Conservation (phyloP, 2,888 invertebrate species). For the Agonopterix arenella region DNA sequence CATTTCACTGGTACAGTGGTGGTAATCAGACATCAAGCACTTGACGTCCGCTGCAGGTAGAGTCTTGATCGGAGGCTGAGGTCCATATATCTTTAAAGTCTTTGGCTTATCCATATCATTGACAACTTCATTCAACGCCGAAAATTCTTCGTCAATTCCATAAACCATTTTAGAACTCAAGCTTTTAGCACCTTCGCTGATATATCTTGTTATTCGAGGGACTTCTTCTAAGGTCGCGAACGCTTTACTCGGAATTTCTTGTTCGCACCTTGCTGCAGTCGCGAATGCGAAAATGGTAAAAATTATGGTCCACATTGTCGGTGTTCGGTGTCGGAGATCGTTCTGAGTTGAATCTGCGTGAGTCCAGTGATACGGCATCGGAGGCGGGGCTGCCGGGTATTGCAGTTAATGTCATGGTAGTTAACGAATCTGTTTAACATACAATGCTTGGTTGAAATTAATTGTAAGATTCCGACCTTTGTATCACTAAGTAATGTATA, state of each 20-base stretch:
- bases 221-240: too few species aligned
- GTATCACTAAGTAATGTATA: too few species aligned
- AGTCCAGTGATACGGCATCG: too few species aligned
- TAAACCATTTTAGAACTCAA: conserved; percentile 45
- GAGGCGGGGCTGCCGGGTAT: too few species aligned
- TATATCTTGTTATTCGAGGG: too few species aligned
- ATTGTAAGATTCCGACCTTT: too few species aligned
- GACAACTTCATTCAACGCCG: conserved; percentile 47
- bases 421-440: too few species aligned
- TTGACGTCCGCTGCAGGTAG: conserved; percentile 54
- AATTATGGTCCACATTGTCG: conserved; percentile 33
- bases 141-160: conserved; percentile 47
- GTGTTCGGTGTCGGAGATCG: conserved; percentile 17
- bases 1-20: conserved; percentile 56
- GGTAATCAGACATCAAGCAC: conserved; percentile 62
- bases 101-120: conserved; percentile 37
- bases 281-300: conserved; percentile 12
- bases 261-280: too few species aligned
- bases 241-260: too few species aligned
- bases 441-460: too few species aligned
- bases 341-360: conserved; percentile 1
- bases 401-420: too few species aligned
- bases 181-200: conserved; percentile 31
- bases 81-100: conserved; percentile 30
- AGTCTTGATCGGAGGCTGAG: conserved; percentile 37